Evolutionary conservation across 2,888 invertebrate species (phyloP), one percentile per base, ranked within the genome.

Genomic region (Tinea pellionella): DNA sequence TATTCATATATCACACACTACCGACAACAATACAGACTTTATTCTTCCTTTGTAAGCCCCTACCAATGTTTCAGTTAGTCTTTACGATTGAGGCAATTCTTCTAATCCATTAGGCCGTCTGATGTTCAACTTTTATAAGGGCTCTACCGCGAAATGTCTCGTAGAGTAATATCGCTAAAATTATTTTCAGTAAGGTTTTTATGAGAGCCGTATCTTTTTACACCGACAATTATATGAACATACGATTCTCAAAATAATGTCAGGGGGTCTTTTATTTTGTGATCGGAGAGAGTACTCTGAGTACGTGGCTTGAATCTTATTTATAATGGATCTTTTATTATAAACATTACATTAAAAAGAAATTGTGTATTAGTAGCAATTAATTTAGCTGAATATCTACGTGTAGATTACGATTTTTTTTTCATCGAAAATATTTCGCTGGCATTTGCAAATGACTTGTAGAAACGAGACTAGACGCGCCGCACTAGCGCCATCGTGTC

Each of bases 191-290:
- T 81, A 75, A 76, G 72, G 77, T 74, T 86, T 82, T 87, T 87
- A 87, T 74, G 85, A 80, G 79, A 78, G 84, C 75, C 78, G 77
- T 87, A 85, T 87, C 80, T 85, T 87, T 86, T 87, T 87, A 87
- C 80, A 83, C 77, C 71, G 79, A 77, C 83, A 80, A 57, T 86
- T 78, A 81, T 82, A 75, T 74, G 75, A 79, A 81, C 78, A 80
- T 78, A 80, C 78, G 83, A 74, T 76, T 78, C 16, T 24, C 16
- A 16, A 78, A 80, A 77, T 85, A 78, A 82, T 81, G 77, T 81
- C 82, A 72, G 2, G 80, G 78, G 75, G 77, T 74, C 73, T 74
- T 75, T 76, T 24, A 53, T 53, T 53, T 53, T 53, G 53, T 53
- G 53, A 53, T 53, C 53, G 24, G 8, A 53, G 24, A 24, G 6